phyloP scores from a whole-genome alignment of 2,797 vertebrate species.

The Xenopus petersii region DNA sequence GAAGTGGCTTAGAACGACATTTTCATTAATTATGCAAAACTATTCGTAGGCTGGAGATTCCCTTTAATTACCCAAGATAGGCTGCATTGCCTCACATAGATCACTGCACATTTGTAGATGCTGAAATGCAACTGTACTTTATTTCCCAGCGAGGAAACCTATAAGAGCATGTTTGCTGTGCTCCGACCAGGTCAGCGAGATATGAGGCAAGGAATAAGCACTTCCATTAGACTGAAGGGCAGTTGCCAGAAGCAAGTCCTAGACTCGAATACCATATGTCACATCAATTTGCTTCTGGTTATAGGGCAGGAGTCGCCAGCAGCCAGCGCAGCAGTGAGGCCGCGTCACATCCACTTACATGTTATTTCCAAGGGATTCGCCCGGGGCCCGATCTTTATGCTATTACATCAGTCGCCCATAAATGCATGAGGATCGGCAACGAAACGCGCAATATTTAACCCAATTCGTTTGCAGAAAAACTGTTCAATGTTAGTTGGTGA shows the following conservation, averaged over 20 bases:
- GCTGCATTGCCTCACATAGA: too few species aligned
- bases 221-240: not conserved
- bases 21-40: too few species aligned
- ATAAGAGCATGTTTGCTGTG: too few species aligned
- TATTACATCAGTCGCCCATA: conserved; percentile 46
- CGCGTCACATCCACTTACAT: conserved; percentile 69
- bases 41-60: too few species aligned
- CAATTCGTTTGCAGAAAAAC: conserved; percentile 13
- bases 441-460: conserved; percentile 45
- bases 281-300: conserved; percentile 81
- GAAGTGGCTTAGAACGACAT: too few species aligned
- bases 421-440: conserved; percentile 51
- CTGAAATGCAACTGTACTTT: too few species aligned
- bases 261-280: conserved; percentile 74
- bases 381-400: conserved; percentile 58
- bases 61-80: too few species aligned
- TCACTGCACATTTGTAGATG: too few species aligned
- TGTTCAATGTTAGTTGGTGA: conserved; percentile 23
- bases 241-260: conserved; percentile 49
- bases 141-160: too few species aligned
- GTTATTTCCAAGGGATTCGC: conserved; percentile 56
- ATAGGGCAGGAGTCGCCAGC: conserved; percentile 75
- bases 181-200: not conserved
- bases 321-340: conserved; percentile 70
- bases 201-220: not conserved